Percentiles rank a stretch among this genome's conserved stretches.
These are phyloP conservation scores for Cheilosia scutellata DNA, from an alignment of 2,888 invertebrate genomes.

Conservation along the genomic window DNA sequence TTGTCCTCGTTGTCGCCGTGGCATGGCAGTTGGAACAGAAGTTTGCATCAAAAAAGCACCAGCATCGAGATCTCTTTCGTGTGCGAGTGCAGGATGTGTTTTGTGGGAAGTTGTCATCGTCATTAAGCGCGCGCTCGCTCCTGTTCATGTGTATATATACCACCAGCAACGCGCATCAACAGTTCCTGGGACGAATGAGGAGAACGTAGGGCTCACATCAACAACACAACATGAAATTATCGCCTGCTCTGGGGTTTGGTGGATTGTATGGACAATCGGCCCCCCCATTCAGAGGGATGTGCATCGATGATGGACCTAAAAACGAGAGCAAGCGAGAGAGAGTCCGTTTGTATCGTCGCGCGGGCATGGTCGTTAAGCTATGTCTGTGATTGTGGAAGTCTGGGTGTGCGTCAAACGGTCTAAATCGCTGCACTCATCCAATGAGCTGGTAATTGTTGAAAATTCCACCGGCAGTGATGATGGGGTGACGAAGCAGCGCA, in stretches of 20 bases:
- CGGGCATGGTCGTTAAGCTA: conserved; percentile 11
- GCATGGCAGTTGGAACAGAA: conserved; percentile 65
- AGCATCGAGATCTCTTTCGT: conserved; percentile 71
- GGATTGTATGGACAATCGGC: conserved; percentile 37
- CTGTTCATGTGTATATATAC: conserved; percentile 52
- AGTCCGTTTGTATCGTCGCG: conserved; percentile 24
- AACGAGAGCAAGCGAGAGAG: conserved; percentile 25
- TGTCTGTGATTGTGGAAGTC: conserved; percentile 45
- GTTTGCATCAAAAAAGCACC: conserved; percentile 59
- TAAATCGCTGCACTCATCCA: conserved; percentile 74
- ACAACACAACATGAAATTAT: conserved; percentile 69
- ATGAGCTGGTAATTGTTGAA: conserved; percentile 74
- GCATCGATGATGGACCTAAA: conserved; percentile 39
- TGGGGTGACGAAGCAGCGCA: conserved; percentile 41
- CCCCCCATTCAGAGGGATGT: conserved; percentile 14
- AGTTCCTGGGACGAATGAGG: conserved; percentile 32
- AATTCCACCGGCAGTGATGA: conserved; percentile 40
- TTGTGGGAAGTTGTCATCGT: conserved; percentile 72
- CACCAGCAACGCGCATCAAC: conserved; percentile 28
- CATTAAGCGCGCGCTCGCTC: conserved; percentile 55
- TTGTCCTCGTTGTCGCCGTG: conserved; percentile 15
- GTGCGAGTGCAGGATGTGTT: conserved; percentile 70
- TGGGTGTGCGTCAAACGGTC: conserved; percentile 70
- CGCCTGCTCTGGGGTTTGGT: conserved; percentile 55
- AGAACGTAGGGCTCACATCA: conserved; percentile 56